phyloP scores from a whole-genome alignment of 2,113 vertebrate genomes.

The Varanus komodoensis region DNA sequence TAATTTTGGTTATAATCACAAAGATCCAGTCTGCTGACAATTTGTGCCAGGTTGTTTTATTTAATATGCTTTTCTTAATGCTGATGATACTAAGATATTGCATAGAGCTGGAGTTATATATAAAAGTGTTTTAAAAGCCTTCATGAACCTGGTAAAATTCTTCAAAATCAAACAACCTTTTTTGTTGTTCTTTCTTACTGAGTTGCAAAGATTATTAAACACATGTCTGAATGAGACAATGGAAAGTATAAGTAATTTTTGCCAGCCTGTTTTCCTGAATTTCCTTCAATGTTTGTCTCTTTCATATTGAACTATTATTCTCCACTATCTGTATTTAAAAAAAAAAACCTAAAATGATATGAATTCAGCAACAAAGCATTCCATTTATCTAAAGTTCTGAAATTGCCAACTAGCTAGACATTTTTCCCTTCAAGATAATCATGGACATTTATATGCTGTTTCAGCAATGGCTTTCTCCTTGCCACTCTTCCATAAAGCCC shows the following conservation, averaged over 20 bases:
- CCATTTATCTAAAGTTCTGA: conserved; percentile 39
- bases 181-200: neutral
- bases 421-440: conserved; percentile 53
- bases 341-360: conserved; percentile 45
- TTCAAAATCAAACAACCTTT: neutral
- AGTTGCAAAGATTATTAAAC: neutral
- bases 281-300: conserved; percentile 21
- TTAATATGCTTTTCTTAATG: neutral
- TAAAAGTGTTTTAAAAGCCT: neutral
- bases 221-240: neutral
- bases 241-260: conserved; percentile 6
- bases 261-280: neutral
- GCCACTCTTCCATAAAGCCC: too few relatives aligned
- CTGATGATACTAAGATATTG: neutral
- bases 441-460: too few relatives aligned
- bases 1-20: neutral
- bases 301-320: conserved; percentile 46
- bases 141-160: conserved; percentile 4
- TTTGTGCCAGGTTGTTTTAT: neutral
- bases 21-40: neutral
- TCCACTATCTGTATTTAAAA: conserved; percentile 40
- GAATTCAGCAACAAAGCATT: conserved; percentile 42
- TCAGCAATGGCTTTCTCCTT: too few relatives aligned
- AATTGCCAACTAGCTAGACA: conserved; percentile 44
- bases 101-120: neutral